Evolutionary conservation across 2,113 vertebrate genomes (phyloP), one percentile per base, ranked within the genome.

Genomic region (Bothrops jararaca): DNA sequence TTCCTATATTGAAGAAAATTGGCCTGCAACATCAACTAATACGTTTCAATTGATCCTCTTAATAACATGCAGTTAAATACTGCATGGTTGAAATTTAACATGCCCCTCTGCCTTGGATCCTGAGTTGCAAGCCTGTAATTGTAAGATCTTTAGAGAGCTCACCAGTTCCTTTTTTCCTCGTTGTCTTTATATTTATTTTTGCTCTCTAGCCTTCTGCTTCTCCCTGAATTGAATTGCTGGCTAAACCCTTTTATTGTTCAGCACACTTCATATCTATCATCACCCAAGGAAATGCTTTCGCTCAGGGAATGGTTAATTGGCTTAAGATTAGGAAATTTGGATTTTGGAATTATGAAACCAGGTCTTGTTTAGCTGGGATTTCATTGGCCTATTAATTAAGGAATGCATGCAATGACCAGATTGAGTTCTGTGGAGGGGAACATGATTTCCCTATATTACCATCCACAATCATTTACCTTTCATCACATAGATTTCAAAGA

Each of bases 161-260:
- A 20, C 5, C 0, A 3, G 0, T 0, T 90, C 22, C 23, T 86
- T 88, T 45, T 34, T 54, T 23, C 5, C 24, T 53, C 2, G 15
- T 64, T 88, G 24, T n/a, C 22, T 29, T 57, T 42, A 45, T 74
- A 39, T 54, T 54, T 89, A 53, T 29, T n/a, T 57, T 53, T 54
- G 50, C 3, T 34, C 42, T 24, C 9, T 6, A n/a, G 85, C 29
- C 64, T 0, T 1, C 0, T 0, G 0, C 0, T 86, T 86, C 53
- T 56, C 85, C 48, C 54, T 3, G 26, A 45, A 4, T 5, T 0
- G n/a, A 91, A 74, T 85, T 0, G n/a, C 53, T 87, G 23, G 45
- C 20, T 50, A 0, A 54, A 11, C 0, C 9, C 0, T 48, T 1
- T 53, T 69, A 50, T 20, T 6, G 23, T 0, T 11, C 0, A 0